Base-by-base conservation (phyloP, 2,888 invertebrate genomes). In the Hirtodrosophila histrioides region DNA sequence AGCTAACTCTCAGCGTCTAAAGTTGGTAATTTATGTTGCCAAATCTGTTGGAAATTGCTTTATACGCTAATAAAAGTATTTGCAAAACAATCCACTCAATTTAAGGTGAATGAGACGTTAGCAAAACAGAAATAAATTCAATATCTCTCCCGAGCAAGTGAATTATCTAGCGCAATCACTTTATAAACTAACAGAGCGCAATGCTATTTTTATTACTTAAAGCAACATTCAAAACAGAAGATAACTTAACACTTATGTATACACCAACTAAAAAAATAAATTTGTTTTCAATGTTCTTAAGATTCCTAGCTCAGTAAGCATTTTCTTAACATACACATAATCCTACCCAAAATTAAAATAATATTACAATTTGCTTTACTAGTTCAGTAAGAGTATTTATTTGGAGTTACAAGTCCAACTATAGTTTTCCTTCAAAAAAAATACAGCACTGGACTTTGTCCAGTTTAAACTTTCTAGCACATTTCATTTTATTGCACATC, bases 1-100 rank as follows among this genome's bases (percentile, higher is more conserved):
- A 54, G 31, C 40, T 10, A 55, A 41, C 49, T 46, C 60, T 36
- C 7, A 49, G 37, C 46, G 41, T 46, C 44, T 33, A 57, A 67
- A 67, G 67, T 75, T 70, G 62, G 64, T 86, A 79, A 87, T 82
- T 82, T 82, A 87, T 82, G 80, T 72, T 75, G 62, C 51, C 63
- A 86, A 87, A 87, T 73, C 86, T 86, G 76, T 69, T 67, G 44
- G 58, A 85, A 87, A 87, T 85, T 82, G 73, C 69, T 78, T 72
- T 83, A 72, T 70, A 66, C 65, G 69, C 67, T 75, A 69, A 69
- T 82, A 87, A 82, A 78, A 81, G 71, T 65, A 66, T 78, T 78
- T 54, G 48, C 49, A 43, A 41, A 61, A 63, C 54, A 76, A 58
- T 46, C 64, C 69, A 77, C 65, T 80, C 63, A 51, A 77, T 73